Conservation (phyloP, 2,113 vertebrate species). For the Serilophus lunatus region DNA sequence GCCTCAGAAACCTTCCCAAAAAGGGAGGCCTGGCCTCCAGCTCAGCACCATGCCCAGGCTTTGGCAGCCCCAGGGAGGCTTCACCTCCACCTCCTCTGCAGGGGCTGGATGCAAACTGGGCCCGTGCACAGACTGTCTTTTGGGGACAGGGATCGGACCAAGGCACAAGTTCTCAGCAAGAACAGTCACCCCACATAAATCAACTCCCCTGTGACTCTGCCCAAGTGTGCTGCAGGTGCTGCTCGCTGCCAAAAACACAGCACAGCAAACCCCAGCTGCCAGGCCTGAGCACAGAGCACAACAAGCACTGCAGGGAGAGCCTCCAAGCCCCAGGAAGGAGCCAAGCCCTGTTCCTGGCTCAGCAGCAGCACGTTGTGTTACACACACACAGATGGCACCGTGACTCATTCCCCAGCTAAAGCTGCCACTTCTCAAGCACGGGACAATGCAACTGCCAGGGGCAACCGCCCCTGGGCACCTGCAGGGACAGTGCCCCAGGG, state of each 20-base stretch:
- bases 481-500: neutral
- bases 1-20: neutral
- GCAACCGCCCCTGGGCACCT: neutral
- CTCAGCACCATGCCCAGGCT: neutral
- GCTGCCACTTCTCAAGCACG: neutral
- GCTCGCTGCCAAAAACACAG: neutral
- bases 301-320: neutral
- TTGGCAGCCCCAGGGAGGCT: neutral
- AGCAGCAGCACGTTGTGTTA: neutral
- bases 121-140: neutral
- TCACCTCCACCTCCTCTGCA: neutral
- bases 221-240: neutral
- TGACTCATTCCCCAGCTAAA: neutral
- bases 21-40: neutral
- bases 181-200: neutral
- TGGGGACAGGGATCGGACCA: neutral
- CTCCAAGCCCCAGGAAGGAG: neutral
- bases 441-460: neutral
- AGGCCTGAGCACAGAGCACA: fast-evolving
- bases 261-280: neutral
- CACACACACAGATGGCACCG: neutral
- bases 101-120: neutral
- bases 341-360: neutral
- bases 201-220: neutral
- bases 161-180: fast-evolving